A percentile compares a stretch with the other conserved stretches of the same genome.
These are phyloP conservation scores for Notarius quadriscutis DNA, from an alignment of 2,113 vertebrate species.

Conservation along the genomic window DNA sequence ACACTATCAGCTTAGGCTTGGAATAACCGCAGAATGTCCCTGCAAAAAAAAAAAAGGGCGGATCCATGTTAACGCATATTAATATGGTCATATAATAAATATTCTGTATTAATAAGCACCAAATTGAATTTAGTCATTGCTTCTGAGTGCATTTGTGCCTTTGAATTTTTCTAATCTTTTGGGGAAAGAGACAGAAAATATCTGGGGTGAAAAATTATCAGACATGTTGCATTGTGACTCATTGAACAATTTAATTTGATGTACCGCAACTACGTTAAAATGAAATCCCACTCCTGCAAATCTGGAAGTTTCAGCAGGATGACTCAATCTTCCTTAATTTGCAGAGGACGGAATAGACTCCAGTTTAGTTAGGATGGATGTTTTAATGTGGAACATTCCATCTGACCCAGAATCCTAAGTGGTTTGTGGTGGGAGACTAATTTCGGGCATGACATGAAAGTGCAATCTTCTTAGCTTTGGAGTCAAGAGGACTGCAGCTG, in stretches of 20 bases:
- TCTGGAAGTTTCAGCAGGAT: neutral
- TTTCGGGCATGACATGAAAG: conserved; percentile 56
- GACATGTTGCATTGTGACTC: neutral
- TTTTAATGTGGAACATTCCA: conserved; percentile 34
- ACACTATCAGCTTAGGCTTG: conserved; percentile 66
- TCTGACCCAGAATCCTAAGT: conserved; percentile 37
- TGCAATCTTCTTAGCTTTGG: conserved; percentile 30
- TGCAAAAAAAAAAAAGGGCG: conserved; percentile 41
- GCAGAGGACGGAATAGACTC: neutral
- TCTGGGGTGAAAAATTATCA: neutral
- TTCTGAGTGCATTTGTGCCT: neutral
- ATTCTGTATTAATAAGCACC: neutral
- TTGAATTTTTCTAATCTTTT: neutral
- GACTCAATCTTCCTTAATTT: conserved; percentile 7
- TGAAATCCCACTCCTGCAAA: neutral
- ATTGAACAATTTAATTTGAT: conserved; percentile 14
- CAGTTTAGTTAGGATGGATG: conserved; percentile 17
- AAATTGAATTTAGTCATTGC: neutral
- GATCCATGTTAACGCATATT: neutral
- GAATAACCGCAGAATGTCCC: conserved; percentile 73
- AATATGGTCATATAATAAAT: neutral
- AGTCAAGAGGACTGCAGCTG: conserved; percentile 21
- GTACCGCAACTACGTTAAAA: neutral
- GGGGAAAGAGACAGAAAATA: neutral
- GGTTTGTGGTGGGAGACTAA: conserved; percentile 38